These are phyloP conservation scores for Zelostemma sp. DNA, from an alignment of 1,140 invertebrate genomes.

Conservation along the genomic window DNA sequence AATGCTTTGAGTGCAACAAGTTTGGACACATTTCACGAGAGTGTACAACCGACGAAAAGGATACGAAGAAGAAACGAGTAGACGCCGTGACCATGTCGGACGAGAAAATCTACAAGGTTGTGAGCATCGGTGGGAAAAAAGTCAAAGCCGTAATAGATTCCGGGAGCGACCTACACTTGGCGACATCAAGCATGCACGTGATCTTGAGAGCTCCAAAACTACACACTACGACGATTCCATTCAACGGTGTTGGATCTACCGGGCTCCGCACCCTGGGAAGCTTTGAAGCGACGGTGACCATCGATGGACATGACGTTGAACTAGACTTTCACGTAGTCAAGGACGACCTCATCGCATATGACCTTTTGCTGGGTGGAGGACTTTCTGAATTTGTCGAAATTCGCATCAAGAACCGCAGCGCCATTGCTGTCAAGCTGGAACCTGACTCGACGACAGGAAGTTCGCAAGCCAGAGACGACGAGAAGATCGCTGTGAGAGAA, in stretches of 20 bases:
- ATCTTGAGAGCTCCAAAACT: constrained; percentile 1
- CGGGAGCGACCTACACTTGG: constrained; percentile 28
- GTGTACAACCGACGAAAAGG: not conserved
- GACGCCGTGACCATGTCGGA: not conserved
- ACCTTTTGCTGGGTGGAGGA: not conserved
- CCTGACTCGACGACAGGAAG: constrained; percentile 42
- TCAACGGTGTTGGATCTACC: not conserved
- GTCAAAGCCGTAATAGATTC: constrained; percentile 20
- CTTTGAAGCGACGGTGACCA: not conserved
- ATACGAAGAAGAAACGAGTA: no score
- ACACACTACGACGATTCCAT: not conserved
- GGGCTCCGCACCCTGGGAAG: not conserved
- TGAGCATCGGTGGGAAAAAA: constrained; percentile 14
- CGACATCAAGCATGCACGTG: constrained; percentile 6
- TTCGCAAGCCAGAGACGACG: constrained; percentile 56
- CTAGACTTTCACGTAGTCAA: not conserved
- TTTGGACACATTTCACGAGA: constrained; percentile 13
- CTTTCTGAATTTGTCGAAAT: constrained; percentile 14
- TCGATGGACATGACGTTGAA: not conserved
- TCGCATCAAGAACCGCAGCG: constrained; percentile 13
- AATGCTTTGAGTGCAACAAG: constrained; percentile 25
- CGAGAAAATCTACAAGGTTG: constrained; percentile 18
- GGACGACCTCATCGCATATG: not conserved
- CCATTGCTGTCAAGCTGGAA: constrained; percentile 34
- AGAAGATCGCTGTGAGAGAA: not conserved